phyloP scores from a whole-genome alignment of 2,797 vertebrate genomes.

The Falco rusticolus region DNA sequence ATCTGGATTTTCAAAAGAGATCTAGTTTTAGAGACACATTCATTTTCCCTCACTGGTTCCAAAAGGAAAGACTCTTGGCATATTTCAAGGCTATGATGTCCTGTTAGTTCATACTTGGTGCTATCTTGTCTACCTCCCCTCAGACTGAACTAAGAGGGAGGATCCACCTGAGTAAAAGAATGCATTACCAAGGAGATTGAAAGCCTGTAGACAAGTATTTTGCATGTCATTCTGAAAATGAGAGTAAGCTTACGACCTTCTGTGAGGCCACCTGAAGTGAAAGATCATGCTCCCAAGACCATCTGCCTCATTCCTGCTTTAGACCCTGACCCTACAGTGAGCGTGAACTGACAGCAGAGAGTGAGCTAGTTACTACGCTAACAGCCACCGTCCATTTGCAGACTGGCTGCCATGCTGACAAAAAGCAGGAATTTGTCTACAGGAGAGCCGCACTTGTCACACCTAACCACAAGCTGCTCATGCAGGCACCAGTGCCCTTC shows the following conservation, averaged over 20 bases:
- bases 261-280: neutral
- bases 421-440: neutral
- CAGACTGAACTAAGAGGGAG: neutral
- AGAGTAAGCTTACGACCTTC: neutral
- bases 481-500: neutral
- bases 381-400: neutral
- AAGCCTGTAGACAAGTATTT: neutral
- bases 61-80: neutral
- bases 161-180: neutral
- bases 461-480: neutral
- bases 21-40: neutral
- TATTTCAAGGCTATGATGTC: neutral
- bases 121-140: neutral
- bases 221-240: neutral
- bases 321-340: neutral
- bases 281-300: neutral
- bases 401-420: rapidly evolving
- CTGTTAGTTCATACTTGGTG: neutral
- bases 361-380: neutral
- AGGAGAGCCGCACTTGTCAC: neutral
- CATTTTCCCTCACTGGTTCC: neutral
- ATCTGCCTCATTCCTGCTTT: neutral
- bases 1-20: neutral
- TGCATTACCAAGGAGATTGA: neutral
- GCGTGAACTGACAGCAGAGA: neutral